phyloP scores from a whole-genome alignment of 1,140 invertebrate genomes.

The Drosophila subobscura region DNA sequence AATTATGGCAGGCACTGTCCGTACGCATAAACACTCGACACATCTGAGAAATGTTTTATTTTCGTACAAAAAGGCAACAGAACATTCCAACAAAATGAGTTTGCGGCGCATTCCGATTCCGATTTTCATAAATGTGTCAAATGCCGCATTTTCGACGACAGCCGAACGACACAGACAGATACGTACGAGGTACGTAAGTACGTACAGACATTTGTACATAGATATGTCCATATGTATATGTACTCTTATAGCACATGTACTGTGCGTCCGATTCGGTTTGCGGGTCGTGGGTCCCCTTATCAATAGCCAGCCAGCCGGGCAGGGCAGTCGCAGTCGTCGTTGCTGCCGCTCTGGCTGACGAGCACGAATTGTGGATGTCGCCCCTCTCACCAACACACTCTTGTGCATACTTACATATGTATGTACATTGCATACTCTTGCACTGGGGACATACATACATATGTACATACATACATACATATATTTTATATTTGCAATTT shows the following conservation, averaged over 20 bases:
- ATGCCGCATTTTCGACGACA: constrained; percentile 76
- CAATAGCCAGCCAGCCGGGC: constrained; percentile 34
- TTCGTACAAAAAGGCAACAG: constrained; percentile 60
- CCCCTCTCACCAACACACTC: constrained; percentile 5
- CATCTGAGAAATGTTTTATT: constrained; percentile 50
- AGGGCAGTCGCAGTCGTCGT: constrained; percentile 3
- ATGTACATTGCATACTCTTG: constrained; percentile 48
- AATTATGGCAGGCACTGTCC: constrained; percentile 21
- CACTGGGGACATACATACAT: constrained; percentile 33
- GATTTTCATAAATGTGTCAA: constrained; percentile 81
- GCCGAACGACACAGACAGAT: constrained; percentile 20
- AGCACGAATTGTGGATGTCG: constrained; percentile 48
- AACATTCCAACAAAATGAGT: constrained; percentile 81
- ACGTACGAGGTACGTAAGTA: constrained; percentile 13
- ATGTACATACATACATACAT: constrained; percentile 29
- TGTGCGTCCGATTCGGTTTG: constrained; percentile 13
- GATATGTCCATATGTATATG: constrained; percentile 19
- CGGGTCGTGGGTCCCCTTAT: constrained; percentile 29
- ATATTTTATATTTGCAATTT: constrained; percentile 44
- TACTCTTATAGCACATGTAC: not conserved
- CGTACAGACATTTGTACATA: constrained; percentile 1
- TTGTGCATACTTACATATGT: constrained; percentile 3
- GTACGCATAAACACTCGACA: constrained; percentile 29
- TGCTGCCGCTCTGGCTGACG: constrained; percentile 41
- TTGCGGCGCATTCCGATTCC: constrained; percentile 76